phyloP scores from a whole-genome alignment of 2,797 vertebrate genomes.

The Dromococcyx pavoninus region DNA sequence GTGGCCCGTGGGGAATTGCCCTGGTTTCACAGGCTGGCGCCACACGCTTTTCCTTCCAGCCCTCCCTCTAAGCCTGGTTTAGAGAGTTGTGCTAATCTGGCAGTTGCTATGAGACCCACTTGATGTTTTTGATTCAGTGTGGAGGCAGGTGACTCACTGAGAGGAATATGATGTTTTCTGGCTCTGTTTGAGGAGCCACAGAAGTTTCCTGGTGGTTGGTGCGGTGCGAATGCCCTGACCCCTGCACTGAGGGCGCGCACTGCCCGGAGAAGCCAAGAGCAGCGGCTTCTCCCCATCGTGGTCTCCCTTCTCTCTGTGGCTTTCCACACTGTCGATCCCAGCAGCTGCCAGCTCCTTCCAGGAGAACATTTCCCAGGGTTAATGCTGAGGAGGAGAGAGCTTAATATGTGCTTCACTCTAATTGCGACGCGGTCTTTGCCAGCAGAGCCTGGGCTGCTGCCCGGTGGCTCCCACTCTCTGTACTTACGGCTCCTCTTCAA shows the following conservation, averaged over 20 bases:
- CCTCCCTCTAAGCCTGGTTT: background rate
- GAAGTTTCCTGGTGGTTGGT: rapidly evolving
- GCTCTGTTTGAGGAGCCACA: background rate
- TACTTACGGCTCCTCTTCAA: background rate
- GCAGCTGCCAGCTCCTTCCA: background rate
- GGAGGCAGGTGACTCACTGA: constrained; percentile 38
- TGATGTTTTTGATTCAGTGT: background rate
- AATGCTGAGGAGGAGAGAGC: background rate
- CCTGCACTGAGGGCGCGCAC: rapidly evolving
- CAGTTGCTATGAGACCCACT: background rate
- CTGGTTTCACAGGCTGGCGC: background rate
- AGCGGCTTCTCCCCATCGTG: rapidly evolving
- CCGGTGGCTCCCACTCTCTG: background rate
- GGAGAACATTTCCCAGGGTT: background rate
- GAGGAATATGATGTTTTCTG: background rate
- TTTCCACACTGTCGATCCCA: background rate
- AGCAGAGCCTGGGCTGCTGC: background rate
- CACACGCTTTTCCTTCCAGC: background rate
- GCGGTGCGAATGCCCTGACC: background rate
- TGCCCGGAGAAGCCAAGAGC: background rate
- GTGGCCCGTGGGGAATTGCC: background rate
- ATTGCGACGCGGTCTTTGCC: background rate
- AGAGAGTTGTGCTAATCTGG: background rate
- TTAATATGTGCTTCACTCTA: background rate
- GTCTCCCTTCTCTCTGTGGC: background rate